Evolutionary conservation across 2,113 vertebrate species (phyloP), one percentile per base, ranked within the genome.

Genomic region (Catharus minimus): DNA sequence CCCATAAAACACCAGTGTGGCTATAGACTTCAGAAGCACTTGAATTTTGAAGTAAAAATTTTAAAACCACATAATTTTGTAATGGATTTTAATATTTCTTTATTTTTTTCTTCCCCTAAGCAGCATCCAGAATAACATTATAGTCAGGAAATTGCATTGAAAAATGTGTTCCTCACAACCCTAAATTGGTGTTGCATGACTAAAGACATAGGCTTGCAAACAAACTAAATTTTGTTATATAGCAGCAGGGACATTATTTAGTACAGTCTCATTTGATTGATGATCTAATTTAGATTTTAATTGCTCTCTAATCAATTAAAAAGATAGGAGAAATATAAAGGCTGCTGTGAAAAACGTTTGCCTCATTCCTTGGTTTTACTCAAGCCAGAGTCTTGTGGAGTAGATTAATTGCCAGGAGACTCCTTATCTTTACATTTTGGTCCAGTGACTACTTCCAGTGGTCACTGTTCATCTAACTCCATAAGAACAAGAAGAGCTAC

Each of bases 241-340:
- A 22, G 21, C 26, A 46, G 38, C 23, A 60, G 41, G 36, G 57
- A 52, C 27, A 64, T 30, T 85, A 30, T 73, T 79, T 90, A 80
- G 41, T 60, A 24, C n/a, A 79, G 13, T 11, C 19, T 56, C 6
- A 4, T 44, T 90, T 90, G 62, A 88, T 14, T 67, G 49, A 79
- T 85, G 50, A 46, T 93, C 19, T 71, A 56, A 85, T 92, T 91
- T 82, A 72, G 55, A n/a, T 75, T 65, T 76, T 22, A 88, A 64
- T 76, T 90, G 28, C 18, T 86, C 38, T 64, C 49, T 30, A 72
- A 43, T 71, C 49, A 82, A 39, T 71, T 32, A 52, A 21, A 72
- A 89, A 79, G 9, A 33, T 15, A 30, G 22, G 12, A 88, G 32
- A 78, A 74, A 15, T 58, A 55, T 32, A 67, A 77, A 71, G 64